Evolutionary conservation across 2,113 vertebrate species (phyloP), one percentile per base, ranked within the genome.

Genomic region (Brachypteracias leptosomus): DNA sequence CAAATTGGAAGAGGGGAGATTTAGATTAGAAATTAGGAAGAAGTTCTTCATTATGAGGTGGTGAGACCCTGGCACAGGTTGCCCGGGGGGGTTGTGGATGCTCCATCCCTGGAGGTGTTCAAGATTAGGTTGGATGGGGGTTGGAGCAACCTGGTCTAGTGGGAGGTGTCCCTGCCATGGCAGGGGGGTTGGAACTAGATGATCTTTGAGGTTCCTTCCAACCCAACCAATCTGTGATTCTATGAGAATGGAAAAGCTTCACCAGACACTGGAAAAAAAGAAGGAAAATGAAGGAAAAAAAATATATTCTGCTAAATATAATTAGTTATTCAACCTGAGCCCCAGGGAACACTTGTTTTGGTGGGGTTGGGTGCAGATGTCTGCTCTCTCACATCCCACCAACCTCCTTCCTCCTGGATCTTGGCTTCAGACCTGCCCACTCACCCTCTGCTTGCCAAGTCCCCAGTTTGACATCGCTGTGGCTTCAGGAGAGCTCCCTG

Each of bases 281-380:
- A 10, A 5, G 28, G 15, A 19, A 14, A n/a, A n/a, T n/a, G n/a
- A n/a, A n/a, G n/a, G n/a, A n/a, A n/a, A n/a, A n/a, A 21, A 18
- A 13, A n/a, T 3, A 16, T 25, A 21, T 4, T n/a, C 5, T 3
- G 24, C 59, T 91, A 61, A 73, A 91, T 89, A 80, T 11, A 42
- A n/a, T 38, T 44, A 21, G 4, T 84, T 61, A 58, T 21, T 46
- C 46, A 52, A 80, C 65, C 28, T 47, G 7, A 68, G 57, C 22
- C 25, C 31, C 0, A 0, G 59, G 62, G 58, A 86, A 35, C 25
- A 11, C 28, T 59, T 4, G 2, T 44, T 44, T 2, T 4, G 29
- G 49, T 0, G 0, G 16, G 18, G 26, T 24, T 4, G 40, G 36
- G 65, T 73, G 36, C 58, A 31, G 61, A 12, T n/a, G 35, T 63